phyloP scores from a whole-genome alignment of 2,888 invertebrate species.

The Melitaea athalia region DNA sequence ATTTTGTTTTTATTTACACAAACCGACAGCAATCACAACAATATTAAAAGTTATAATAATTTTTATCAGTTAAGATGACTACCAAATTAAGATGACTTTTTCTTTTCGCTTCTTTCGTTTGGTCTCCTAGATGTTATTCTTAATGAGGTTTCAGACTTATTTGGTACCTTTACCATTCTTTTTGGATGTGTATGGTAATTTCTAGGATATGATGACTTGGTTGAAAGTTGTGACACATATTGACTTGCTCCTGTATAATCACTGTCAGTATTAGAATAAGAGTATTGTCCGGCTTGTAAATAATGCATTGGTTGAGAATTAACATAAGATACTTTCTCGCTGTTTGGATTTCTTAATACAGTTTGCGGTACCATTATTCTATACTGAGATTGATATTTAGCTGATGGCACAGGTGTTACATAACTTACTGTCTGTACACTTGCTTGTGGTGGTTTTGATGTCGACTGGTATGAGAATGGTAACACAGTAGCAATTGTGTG shows the following conservation, averaged over 20 bases:
- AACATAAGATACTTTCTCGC: slow-evolving; percentile 70
- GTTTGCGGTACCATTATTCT: slow-evolving; percentile 76
- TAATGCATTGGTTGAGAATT: slow-evolving; percentile 66
- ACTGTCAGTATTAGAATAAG: slow-evolving; percentile 57
- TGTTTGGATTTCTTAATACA: slow-evolving; percentile 57
- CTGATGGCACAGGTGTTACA: slow-evolving; percentile 69
- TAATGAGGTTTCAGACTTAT: slow-evolving; percentile 42
- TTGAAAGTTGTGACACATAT: slow-evolving; percentile 53
- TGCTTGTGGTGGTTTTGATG: slow-evolving; percentile 49
- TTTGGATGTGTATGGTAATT: slow-evolving; percentile 73
- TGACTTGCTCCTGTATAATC: slow-evolving; percentile 61
- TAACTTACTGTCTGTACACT: slow-evolving; percentile 69
- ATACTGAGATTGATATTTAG: slow-evolving; percentile 69
- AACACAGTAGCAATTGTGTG: slow-evolving; percentile 82
- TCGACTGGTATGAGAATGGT: slow-evolving; percentile 60
- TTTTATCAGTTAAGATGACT: background rate
- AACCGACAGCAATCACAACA: background rate
- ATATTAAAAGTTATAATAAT: background rate
- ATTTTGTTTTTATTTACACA: slow-evolving; percentile 1
- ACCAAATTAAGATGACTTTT: slow-evolving; percentile 33
- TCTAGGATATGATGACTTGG: slow-evolving; percentile 62
- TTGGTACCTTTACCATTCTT: slow-evolving; percentile 62
- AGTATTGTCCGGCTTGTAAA: slow-evolving; percentile 46
- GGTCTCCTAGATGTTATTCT: slow-evolving; percentile 30
- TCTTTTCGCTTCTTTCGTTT: slow-evolving; percentile 30